A percentile compares a stretch with the other conserved stretches of the same genome.
These are phyloP conservation scores for Himantopus leucocephalus DNA, from an alignment of 2,113 vertebrate genomes.

Conservation along the genomic window DNA sequence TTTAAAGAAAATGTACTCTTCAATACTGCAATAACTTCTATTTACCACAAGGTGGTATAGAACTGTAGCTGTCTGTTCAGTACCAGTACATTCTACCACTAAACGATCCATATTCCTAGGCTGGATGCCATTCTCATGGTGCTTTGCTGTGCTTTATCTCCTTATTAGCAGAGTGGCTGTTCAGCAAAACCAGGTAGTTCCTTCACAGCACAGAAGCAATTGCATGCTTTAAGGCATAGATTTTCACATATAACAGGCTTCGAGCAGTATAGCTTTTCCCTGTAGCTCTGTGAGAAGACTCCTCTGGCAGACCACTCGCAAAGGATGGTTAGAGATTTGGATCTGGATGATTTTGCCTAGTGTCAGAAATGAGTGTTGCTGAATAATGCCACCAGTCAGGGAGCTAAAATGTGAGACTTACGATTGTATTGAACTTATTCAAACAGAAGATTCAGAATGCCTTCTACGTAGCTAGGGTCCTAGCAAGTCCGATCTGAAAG, in stretches of 20 bases:
- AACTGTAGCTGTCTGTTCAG: background rate
- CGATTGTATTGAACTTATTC: background rate
- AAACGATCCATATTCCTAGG: background rate
- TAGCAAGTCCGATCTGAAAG: background rate
- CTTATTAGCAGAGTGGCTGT: background rate
- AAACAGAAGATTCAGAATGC: background rate
- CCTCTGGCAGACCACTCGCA: background rate
- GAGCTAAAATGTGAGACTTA: background rate
- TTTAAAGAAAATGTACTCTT: background rate
- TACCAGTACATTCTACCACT: background rate
- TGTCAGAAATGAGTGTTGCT: background rate
- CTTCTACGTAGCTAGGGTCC: background rate
- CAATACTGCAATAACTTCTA: background rate
- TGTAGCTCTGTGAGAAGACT: background rate
- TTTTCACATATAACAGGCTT: background rate
- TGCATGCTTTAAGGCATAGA: fast-evolving
- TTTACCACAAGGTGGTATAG: conserved; percentile 5
- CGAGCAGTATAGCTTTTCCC: background rate
- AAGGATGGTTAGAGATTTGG: background rate
- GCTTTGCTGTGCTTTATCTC: background rate
- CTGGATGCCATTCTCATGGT: background rate
- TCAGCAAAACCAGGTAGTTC: background rate
- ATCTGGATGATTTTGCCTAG: background rate
- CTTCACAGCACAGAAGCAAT: background rate
- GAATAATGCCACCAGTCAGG: background rate